Evolutionary conservation across 2,888 invertebrate species (phyloP), one percentile per base, ranked within the genome.

Genomic region (Nezara viridula): DNA sequence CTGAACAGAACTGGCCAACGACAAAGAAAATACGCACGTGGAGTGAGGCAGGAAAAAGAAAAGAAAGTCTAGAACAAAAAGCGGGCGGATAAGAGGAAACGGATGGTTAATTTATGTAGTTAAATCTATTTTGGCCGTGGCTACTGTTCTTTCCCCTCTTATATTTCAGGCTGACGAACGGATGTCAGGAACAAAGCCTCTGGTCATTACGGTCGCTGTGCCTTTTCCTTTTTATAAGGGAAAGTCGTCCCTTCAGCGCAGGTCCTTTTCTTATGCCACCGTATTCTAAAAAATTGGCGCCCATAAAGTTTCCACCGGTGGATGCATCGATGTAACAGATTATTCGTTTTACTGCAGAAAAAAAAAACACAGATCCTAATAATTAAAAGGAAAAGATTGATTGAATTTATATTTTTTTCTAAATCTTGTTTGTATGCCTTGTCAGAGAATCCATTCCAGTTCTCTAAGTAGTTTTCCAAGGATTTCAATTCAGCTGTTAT

Each of bases 31-130:
- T 16, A 60, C n/a, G 55, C 60, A 60, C 27, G 60, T 60, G 27
- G 27, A 60, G 27, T 16, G 60, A 27, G 27, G 27, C 27, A 16
- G 27, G 14, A 16, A 60, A 60, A 60, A 60, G 60, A 60, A 60
- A 60, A 60, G 60, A 60, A n/a, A 60, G 60, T 16, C 60, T 40
- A 77, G 77, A 44, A 77, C 37, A 77, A 77, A 77, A 77, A 77
- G 77, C 44, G 40, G 40, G 77, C 40, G 77, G 44, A 77, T 77
- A 44, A 77, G 77, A 24, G 40, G 77, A 77, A 77, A 77, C 77
- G 40, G 77, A 77, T 77, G 77, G 77, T 77, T 77, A 77, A 77
- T 77, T 77, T 77, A 77, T 77, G 77, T 77, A 77, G 77, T 77
- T 77, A 77, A 77, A 77, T 77, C 77, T 77, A 77, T 77, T n/a